Evolutionary conservation across 2,888 invertebrate genomes (phyloP).

Genomic region (Cryptosula pallasiana): DNA sequence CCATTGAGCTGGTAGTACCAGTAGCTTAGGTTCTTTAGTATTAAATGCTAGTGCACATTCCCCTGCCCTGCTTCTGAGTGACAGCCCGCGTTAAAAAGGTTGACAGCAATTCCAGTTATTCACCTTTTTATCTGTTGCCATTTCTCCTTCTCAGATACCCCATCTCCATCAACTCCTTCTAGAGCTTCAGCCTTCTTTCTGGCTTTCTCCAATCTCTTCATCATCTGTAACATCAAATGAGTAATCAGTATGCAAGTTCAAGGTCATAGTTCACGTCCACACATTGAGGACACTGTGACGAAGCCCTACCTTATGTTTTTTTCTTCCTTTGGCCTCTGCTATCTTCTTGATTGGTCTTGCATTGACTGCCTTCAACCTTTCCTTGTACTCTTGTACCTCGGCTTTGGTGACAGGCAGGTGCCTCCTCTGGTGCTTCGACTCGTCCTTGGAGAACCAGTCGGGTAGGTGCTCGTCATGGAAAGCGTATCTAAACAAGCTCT

Average conservation of each 20-base stretch:
- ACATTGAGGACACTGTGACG: too few relatives aligned
- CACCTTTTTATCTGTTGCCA: conserved; percentile 82
- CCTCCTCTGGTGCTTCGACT: conserved; percentile 80
- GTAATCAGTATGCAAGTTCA: too few relatives aligned
- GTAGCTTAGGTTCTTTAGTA: too few relatives aligned
- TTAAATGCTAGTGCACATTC: too few relatives aligned
- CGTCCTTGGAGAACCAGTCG: conserved; percentile 92
- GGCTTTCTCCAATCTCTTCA: conserved; percentile 81
- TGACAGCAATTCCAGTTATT: too few relatives aligned
- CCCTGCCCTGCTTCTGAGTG: too few relatives aligned
- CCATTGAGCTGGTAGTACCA: too few relatives aligned
- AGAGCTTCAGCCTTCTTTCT: conserved; percentile 93
- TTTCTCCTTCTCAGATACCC: conserved; percentile 88
- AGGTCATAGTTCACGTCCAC: too few relatives aligned
- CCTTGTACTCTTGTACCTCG: conserved; percentile 73
- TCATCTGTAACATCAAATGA: conserved; percentile 38
- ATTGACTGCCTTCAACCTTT: conserved; percentile 72
- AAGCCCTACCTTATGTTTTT: conserved; percentile 78
- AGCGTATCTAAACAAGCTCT: conserved; percentile 67
- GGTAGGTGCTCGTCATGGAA: conserved; percentile 88
- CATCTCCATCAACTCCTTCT: conserved; percentile 80
- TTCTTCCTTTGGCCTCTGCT: conserved; percentile 93
- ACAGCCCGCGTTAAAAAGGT: too few relatives aligned
- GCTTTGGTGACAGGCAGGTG: conserved; percentile 79
- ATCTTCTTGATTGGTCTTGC: conserved; percentile 95